Evolutionary conservation across 2,888 invertebrate species (phyloP).

Genomic region (Lumbricus terrestris): DNA sequence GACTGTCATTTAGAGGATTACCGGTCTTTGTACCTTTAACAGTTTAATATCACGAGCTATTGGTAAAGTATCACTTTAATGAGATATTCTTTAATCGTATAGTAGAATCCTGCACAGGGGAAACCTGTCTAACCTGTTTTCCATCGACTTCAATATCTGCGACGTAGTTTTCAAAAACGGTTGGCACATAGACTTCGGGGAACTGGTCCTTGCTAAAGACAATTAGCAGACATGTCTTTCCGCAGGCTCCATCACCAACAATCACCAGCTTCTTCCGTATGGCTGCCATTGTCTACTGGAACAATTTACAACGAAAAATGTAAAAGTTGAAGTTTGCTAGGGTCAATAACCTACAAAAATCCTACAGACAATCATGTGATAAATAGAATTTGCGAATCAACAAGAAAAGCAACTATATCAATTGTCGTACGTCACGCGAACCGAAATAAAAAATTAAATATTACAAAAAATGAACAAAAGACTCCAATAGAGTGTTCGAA

Average conservation of each 20-base stretch:
- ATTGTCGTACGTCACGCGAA: neutral
- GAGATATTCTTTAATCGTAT: neutral
- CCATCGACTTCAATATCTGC: conserved; percentile 99
- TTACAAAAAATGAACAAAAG: neutral
- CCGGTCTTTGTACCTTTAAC: neutral
- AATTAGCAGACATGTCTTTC: conserved; percentile 97
- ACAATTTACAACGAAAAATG: neutral
- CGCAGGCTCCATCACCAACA: conserved; percentile 98
- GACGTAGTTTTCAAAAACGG: conserved; percentile 99
- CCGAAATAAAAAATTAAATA: neutral
- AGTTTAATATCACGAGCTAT: neutral
- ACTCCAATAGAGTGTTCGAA: neutral
- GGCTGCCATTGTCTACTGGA: conserved; percentile 54
- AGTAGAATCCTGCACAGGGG: neutral
- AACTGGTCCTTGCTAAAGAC: conserved; percentile 99
- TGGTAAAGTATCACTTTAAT: neutral
- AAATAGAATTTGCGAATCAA: neutral
- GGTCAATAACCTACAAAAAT: too few species aligned
- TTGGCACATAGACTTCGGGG: conserved; percentile 99
- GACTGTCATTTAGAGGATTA: too few species aligned
- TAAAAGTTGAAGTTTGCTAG: neutral
- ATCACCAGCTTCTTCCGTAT: conserved; percentile 88
- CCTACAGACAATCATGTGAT: neutral
- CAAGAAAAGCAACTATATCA: neutral
- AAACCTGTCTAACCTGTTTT: conserved; percentile 67